phyloP scores from a whole-genome alignment of 2,797 vertebrate genomes.

The Pachyuromys duprasi region DNA sequence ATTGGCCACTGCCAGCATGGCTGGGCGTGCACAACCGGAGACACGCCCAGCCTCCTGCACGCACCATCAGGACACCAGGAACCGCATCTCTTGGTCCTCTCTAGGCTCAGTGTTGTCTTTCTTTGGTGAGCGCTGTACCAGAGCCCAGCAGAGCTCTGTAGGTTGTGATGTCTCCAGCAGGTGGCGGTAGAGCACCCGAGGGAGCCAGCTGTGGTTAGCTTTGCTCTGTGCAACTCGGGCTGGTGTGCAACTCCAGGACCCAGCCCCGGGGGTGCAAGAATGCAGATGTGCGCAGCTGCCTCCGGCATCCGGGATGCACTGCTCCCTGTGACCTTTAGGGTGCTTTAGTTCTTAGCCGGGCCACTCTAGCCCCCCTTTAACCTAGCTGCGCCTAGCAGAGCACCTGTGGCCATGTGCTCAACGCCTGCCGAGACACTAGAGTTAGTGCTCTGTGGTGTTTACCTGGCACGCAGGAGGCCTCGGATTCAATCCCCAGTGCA shows the following conservation, averaged over 20 bases:
- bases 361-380: background rate
- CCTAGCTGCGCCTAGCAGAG: background rate
- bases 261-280: background rate
- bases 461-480: background rate
- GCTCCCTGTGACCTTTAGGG: background rate
- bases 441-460: background rate
- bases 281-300: background rate
- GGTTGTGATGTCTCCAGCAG: constrained; percentile 18
- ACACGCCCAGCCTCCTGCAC: background rate
- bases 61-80: background rate
- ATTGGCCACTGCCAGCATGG: background rate
- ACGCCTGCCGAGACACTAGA: background rate
- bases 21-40: background rate
- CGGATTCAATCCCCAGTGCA: background rate
- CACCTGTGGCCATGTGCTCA: background rate
- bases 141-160: background rate
- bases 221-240: background rate
- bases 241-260: background rate
- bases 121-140: background rate
- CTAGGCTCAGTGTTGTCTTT: background rate
- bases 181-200: constrained; percentile 32
- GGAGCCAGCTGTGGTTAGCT: background rate
- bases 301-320: background rate
- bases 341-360: background rate
- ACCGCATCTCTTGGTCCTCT: background rate